Conservation (phyloP, 2,113 vertebrate genomes). For the Tragelaphus scriptus region DNA sequence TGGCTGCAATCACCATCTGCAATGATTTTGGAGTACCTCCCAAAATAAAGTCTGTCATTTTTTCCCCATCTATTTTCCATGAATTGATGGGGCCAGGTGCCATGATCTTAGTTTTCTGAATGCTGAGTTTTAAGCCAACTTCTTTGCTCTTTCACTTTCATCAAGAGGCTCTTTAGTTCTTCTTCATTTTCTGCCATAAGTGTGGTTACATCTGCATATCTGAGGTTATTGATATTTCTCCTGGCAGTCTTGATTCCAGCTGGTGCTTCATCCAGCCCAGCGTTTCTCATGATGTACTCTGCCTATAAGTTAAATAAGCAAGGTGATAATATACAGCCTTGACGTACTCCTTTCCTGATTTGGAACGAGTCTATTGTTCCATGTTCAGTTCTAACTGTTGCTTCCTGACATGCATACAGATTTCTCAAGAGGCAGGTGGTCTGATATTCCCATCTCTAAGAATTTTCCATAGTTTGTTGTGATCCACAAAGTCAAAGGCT, state of each 20-base stretch:
- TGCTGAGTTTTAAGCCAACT: neutral
- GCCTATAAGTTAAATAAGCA: neutral
- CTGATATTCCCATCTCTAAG: neutral
- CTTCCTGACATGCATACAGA: neutral
- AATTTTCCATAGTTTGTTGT: neutral
- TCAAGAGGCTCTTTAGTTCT: neutral
- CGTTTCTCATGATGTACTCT: neutral
- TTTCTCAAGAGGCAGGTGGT: neutral
- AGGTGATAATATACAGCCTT: neutral
- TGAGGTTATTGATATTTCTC: neutral
- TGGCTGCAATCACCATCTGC: neutral
- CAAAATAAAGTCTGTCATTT: neutral
- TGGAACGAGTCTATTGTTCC: neutral
- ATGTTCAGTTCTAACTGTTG: neutral
- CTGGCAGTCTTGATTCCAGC: neutral
- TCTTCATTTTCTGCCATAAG: neutral
- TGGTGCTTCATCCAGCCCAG: neutral
- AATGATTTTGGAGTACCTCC: neutral
- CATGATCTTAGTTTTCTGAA: neutral
- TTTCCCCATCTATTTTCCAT: neutral
- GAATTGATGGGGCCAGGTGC: neutral
- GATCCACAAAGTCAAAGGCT: neutral
- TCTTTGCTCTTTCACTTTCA: neutral
- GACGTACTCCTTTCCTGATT: neutral
- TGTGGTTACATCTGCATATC: neutral